Evolutionary conservation across 2,888 invertebrate genomes (phyloP), one percentile per base, ranked within the genome.

Genomic region (Pyrgus malvae): DNA sequence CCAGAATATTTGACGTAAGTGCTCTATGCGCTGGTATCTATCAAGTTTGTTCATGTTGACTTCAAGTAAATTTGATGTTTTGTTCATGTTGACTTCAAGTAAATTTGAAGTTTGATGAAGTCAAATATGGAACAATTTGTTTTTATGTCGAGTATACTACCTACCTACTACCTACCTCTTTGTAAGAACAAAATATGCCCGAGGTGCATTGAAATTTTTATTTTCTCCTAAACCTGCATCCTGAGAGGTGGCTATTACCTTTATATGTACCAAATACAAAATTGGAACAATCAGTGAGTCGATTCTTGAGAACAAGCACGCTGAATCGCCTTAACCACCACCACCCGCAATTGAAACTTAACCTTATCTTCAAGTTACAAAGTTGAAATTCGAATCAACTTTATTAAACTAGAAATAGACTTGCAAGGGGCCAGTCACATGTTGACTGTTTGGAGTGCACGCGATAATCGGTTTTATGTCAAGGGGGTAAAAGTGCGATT

Each of bases 251-350:
- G 27, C 37, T 51, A 54, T 54, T 54, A 46, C 40, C 53, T 23
- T 27, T 19, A 46, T 38, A 54, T 46, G 40, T 46, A 54, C 45
- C 29, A 54, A 54, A 46, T 45, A 54, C 46, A 54, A 54, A 54
- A 46, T 54, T 46, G 45, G 46, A 37, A 54, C 53, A 54, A 54
- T 54, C 53, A 54, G 53, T 19, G 31, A 54, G 16, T 46, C 46
- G 46, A 40, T 53, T 53, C 37, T 44, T 51, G 51, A 51, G 45
- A 45, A 44, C 40, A 42, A 42, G 42, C 21, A 12, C 29, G 29
- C 38, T 45, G 17, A 38, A 45, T 29, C 16, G 16, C 23, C 17
- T 14, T 25, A 3, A 33, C 23, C 21, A 9, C 5, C 9, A 21
- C 1, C 5, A 21, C 1, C 2, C n/a, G 2, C 42, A 35, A 19